phyloP scores from a whole-genome alignment of 2,888 invertebrate species.

The Ceriagrion tenellum region DNA sequence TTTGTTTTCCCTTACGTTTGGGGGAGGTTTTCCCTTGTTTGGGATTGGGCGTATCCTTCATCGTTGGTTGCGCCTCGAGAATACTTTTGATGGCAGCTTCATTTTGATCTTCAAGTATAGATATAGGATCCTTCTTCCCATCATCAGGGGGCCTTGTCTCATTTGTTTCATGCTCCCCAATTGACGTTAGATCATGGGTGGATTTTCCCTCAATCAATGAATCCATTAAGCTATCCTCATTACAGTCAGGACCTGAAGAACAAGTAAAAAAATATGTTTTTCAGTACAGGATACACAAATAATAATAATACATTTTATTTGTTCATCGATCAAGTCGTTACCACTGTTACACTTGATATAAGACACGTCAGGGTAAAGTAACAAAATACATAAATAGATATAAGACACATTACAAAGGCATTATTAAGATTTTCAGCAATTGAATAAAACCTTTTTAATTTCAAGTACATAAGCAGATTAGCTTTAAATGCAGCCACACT shows the following conservation, averaged over 20 bases:
- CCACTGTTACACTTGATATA: too few species aligned
- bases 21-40: neutral
- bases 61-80: constrained; percentile 3
- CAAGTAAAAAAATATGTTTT: neutral
- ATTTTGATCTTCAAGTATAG: constrained; percentile 42
- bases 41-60: constrained; percentile 21
- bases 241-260: constrained; percentile 26
- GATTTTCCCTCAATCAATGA: neutral
- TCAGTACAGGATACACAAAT: neutral
- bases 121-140: neutral
- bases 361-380: neutral
- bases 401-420: too few species aligned
- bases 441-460: too few species aligned
- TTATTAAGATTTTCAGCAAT: too few species aligned
- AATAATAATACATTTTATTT: too few species aligned
- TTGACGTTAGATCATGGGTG: neutral
- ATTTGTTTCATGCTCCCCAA: neutral
- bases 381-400: too few species aligned
- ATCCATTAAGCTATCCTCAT: neutral
- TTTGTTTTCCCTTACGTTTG: constrained; percentile 38
- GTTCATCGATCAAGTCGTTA: too few species aligned
- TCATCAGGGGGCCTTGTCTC: neutral
- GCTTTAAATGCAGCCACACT: too few species aligned
- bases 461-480: too few species aligned
- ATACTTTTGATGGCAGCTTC: constrained; percentile 59